These are phyloP conservation scores for Poecile montanus DNA, from an alignment of 2,797 vertebrate species.

Conservation along the genomic window DNA sequence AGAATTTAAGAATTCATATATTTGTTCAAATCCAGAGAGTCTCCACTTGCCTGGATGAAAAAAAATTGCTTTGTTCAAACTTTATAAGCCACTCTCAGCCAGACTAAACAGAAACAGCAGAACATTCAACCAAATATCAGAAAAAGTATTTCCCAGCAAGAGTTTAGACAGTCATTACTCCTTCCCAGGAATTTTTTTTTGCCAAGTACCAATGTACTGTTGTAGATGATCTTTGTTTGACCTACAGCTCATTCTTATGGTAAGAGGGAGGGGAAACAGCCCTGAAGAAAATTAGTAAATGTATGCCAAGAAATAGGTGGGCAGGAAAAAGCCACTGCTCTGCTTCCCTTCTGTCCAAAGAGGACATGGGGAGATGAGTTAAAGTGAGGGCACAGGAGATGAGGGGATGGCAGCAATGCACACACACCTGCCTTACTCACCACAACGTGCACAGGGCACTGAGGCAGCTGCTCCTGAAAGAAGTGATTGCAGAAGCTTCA, in stretches of 20 bases:
- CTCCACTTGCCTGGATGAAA: not conserved
- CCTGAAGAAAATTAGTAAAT: not conserved
- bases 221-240: not conserved
- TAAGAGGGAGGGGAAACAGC: not conserved
- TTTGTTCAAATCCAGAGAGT: not conserved
- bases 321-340: not conserved
- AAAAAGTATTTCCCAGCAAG: not conserved
- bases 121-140: not conserved
- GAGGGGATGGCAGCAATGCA: not conserved
- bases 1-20: not conserved
- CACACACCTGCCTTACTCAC: not conserved
- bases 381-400: not conserved
- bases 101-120: not conserved
- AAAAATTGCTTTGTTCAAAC: not conserved
- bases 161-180: not conserved
- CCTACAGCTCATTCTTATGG: not conserved
- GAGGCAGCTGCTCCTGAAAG: not conserved
- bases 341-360: not conserved
- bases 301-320: not conserved
- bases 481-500: not conserved
- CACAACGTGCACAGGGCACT: not conserved
- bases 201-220: not conserved
- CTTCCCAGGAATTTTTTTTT: not conserved
- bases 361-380: not conserved
- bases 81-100: not conserved